Evolutionary conservation across 2,888 invertebrate species (phyloP).

Genomic region (Conistra vaccinii): DNA sequence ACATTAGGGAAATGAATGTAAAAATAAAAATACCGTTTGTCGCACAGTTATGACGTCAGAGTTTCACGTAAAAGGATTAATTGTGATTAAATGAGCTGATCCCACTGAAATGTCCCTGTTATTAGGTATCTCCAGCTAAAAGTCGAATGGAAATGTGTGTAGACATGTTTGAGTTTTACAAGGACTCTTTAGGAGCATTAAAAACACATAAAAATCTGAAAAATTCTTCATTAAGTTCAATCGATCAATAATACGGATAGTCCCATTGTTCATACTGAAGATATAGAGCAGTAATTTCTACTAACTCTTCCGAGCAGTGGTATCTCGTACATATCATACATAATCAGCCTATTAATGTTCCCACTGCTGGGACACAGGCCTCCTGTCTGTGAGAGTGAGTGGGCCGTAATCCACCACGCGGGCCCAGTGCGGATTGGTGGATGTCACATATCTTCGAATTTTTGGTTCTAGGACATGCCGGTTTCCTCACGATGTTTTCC

Average conservation of each 20-base stretch:
- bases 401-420: too few relatives aligned
- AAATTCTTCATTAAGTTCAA: background rate
- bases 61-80: background rate
- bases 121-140: background rate
- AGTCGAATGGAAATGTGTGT: background rate
- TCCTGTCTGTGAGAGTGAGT: too few relatives aligned
- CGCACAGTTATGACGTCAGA: slow-evolving; percentile 17
- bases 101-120: background rate
- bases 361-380: too few relatives aligned
- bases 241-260: background rate
- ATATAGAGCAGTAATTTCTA: background rate
- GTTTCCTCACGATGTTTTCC: too few relatives aligned
- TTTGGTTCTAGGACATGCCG: too few relatives aligned
- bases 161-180: background rate
- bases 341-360: too few relatives aligned
- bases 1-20: background rate
- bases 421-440: too few relatives aligned
- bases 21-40: background rate
- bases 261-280: background rate
- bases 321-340: too few relatives aligned
- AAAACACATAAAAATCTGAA: background rate
- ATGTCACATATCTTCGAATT: too few relatives aligned
- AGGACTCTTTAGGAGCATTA: background rate
- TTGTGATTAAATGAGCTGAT: slow-evolving; percentile 19
- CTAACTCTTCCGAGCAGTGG: background rate